These are phyloP conservation scores for Colossoma macropomum DNA, from an alignment of 2,113 vertebrate genomes.

Conservation along the genomic window DNA sequence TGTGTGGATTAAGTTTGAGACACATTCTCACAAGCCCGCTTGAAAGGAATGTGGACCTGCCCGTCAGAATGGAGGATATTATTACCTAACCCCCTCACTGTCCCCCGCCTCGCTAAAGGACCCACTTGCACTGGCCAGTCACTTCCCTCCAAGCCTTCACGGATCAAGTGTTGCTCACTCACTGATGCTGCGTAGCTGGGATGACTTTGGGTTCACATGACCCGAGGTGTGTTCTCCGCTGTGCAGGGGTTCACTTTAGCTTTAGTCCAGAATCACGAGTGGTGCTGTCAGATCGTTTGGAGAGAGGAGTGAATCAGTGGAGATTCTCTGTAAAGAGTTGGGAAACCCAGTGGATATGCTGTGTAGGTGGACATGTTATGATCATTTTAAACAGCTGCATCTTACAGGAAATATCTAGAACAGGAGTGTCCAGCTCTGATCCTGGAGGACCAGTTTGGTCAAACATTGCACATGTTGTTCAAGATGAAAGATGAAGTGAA, in stretches of 20 bases:
- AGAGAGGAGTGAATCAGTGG: neutral
- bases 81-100: slow-evolving; percentile 22
- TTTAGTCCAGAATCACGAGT: neutral
- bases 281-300: neutral
- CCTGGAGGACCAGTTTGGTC: too few species aligned
- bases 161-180: slow-evolving; percentile 41
- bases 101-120: neutral
- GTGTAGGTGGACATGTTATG: too few species aligned
- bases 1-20: slow-evolving; percentile 45
- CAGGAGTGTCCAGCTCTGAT: too few species aligned
- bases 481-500: too few species aligned
- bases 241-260: neutral
- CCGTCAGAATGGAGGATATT: slow-evolving; percentile 47
- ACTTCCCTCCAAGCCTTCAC: neutral
- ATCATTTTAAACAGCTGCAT: too few species aligned
- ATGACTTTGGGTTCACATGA: slow-evolving; percentile 43
- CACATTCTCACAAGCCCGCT: slow-evolving; percentile 24
- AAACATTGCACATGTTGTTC: too few species aligned
- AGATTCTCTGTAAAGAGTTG: neutral
- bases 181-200: slow-evolving; percentile 26
- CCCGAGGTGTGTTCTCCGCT: slow-evolving; percentile 13
- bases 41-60: slow-evolving; percentile 40
- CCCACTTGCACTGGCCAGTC: neutral
- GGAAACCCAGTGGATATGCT: neutral
- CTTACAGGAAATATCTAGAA: too few species aligned